These are phyloP conservation scores for Harpalus rubripes DNA, from an alignment of 2,888 invertebrate species.

Conservation along the genomic window DNA sequence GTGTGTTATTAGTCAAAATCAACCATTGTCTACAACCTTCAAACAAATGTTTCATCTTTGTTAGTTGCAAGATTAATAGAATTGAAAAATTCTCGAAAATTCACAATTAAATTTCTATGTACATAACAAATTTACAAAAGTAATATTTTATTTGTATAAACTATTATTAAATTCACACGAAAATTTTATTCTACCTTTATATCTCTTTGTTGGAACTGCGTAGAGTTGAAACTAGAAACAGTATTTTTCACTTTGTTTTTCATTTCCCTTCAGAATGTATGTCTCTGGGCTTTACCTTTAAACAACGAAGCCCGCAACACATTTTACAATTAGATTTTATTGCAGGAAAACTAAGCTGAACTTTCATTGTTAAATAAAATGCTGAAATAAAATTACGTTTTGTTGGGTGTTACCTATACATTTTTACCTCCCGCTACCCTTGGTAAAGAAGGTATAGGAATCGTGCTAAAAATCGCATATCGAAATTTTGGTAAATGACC, in stretches of 20 bases:
- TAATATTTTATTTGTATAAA: not conserved
- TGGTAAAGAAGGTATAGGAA: too few relatives aligned
- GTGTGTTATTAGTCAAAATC: too few relatives aligned
- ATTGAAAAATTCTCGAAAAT: too few relatives aligned
- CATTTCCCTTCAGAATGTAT: conserved; percentile 25
- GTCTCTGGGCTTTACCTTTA: conserved; percentile 6
- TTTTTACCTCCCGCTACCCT: too few relatives aligned
- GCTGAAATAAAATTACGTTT: not conserved
- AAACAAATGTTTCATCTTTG: too few relatives aligned
- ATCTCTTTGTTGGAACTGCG: not conserved
- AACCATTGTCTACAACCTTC: too few relatives aligned
- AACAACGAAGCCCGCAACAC: not conserved
- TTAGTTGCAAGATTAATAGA: too few relatives aligned
- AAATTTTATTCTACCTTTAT: not conserved
- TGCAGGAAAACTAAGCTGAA: not conserved
- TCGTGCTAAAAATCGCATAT: too few relatives aligned
- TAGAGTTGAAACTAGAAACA: conserved; percentile 14
- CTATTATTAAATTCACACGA: not conserved
- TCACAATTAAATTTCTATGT: not conserved
- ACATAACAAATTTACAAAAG: not conserved
- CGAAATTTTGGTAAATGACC: too few relatives aligned
- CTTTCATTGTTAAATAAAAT: conserved; percentile 31
- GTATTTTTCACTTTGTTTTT: conserved; percentile 33
- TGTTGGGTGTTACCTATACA: not conserved
- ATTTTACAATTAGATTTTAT: conserved; percentile 46